phyloP scores from a whole-genome alignment of 2,113 vertebrate genomes.

The Ameiurus melas region DNA sequence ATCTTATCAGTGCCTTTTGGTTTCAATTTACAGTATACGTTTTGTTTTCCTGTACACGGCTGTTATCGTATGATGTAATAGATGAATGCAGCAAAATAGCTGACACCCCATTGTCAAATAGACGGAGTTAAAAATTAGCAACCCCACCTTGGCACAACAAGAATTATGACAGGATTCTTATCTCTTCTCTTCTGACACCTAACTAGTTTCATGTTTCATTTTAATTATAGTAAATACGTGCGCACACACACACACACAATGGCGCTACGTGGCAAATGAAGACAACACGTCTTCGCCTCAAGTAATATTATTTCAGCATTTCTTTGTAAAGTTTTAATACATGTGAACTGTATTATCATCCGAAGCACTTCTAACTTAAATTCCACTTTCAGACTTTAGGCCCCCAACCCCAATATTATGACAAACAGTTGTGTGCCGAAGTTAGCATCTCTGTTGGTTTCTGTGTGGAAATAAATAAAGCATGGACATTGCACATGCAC shows the following conservation, averaged over 20 bases:
- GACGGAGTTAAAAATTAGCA: background rate
- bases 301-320: background rate
- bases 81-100: background rate
- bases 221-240: background rate
- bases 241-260: background rate
- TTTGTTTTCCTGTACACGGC: background rate
- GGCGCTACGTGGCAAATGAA: background rate
- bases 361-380: background rate
- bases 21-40: background rate
- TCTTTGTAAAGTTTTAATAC: too few relatives aligned
- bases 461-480: background rate
- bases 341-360: background rate
- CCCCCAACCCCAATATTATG: background rate
- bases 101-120: background rate
- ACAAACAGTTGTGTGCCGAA: background rate
- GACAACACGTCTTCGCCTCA: too few relatives aligned
- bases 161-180: background rate
- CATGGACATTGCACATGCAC: background rate
- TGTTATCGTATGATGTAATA: background rate
- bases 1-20: accelerated
- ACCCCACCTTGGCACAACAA: background rate
- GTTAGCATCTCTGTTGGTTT: background rate
- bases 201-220: background rate
- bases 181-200: background rate
- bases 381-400: background rate